Evolutionary conservation across 2,113 vertebrate genomes (phyloP).

Genomic region (Stigmatopora argus): DNA sequence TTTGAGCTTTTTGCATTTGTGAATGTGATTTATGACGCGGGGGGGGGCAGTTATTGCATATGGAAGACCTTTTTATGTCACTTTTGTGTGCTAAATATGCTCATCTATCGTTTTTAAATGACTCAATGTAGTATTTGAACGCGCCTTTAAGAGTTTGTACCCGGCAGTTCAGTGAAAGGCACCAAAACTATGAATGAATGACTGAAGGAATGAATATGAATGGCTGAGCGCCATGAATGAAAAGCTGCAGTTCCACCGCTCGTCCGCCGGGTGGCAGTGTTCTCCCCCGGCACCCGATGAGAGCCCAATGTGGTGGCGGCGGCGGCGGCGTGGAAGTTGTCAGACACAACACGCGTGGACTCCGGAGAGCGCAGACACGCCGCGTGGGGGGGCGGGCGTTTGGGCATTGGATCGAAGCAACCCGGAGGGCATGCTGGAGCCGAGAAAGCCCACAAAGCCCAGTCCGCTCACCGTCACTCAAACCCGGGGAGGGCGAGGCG

Average conservation of each 20-base stretch:
- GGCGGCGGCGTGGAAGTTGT: slow-evolving; percentile 44
- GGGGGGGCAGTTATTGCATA: no score
- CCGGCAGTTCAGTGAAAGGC: slow-evolving; percentile 1
- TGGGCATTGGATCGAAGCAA: slow-evolving; percentile 26
- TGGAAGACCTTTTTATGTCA: no score
- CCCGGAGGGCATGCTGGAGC: slow-evolving; percentile 14
- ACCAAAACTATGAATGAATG: slow-evolving; percentile 45
- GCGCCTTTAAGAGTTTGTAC: no score
- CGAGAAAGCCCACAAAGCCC: neutral
- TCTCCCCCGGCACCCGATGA: slow-evolving; percentile 26
- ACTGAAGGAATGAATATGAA: neutral
- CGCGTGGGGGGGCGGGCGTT: slow-evolving; percentile 44
- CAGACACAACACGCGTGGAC: slow-evolving; percentile 61
- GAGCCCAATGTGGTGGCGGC: slow-evolving; percentile 39
- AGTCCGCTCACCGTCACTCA: neutral
- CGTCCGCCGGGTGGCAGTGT: slow-evolving; percentile 56
- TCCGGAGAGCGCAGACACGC: slow-evolving; percentile 61
- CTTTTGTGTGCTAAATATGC: no score
- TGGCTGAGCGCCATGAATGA: slow-evolving; percentile 49
- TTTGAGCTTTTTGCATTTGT: no score
- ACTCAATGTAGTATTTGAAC: no score
- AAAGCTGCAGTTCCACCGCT: slow-evolving; percentile 11
- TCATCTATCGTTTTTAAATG: no score
- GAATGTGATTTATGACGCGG: no score
- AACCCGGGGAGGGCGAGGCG: slow-evolving; percentile 1